Percentiles rank a stretch among this genome's conserved stretches.
These are phyloP conservation scores for Lagodon rhomboides DNA, from an alignment of 2,797 vertebrate genomes.

Conservation along the genomic window DNA sequence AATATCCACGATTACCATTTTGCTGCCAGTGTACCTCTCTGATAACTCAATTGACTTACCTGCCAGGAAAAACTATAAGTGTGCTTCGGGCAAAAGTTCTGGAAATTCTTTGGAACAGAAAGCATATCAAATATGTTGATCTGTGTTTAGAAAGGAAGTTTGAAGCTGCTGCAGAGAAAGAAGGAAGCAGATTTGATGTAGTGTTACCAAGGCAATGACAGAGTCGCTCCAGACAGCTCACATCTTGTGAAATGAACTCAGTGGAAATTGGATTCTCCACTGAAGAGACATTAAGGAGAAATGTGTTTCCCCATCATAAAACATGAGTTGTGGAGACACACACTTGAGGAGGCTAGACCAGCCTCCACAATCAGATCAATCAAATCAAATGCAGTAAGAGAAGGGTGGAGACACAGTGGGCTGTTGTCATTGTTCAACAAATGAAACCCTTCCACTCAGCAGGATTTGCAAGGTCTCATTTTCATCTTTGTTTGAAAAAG, in stretches of 20 bases:
- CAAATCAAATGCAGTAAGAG: not conserved
- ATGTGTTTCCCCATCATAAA: not conserved
- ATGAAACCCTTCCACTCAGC: no score
- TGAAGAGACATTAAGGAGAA: not conserved
- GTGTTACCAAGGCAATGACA: not conserved
- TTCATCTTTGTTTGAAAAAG: no score
- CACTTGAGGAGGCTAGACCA: not conserved
- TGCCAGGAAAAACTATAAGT: constrained; percentile 19
- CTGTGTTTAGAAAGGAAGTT: constrained; percentile 3
- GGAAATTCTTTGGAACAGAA: not conserved
- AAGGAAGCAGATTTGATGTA: not conserved
- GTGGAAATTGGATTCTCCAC: not conserved
- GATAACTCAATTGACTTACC: constrained; percentile 39
- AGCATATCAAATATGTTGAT: constrained; percentile 8
- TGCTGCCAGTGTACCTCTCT: constrained; percentile 33
- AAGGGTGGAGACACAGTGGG: not conserved
- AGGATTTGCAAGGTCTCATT: not conserved
- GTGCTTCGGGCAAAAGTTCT: not conserved
- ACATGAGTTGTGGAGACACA: not conserved
- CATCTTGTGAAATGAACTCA: constrained; percentile 1
- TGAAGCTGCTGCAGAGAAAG: not conserved
- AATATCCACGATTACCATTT: constrained; percentile 40
- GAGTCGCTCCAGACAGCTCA: not conserved
- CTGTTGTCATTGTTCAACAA: no score
- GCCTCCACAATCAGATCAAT: not conserved